Percentiles rank a stretch among this genome's conserved stretches.
phyloP scores from a whole-genome alignment of 2,888 invertebrate genomes.

The Cheiracanthium punctorium region DNA sequence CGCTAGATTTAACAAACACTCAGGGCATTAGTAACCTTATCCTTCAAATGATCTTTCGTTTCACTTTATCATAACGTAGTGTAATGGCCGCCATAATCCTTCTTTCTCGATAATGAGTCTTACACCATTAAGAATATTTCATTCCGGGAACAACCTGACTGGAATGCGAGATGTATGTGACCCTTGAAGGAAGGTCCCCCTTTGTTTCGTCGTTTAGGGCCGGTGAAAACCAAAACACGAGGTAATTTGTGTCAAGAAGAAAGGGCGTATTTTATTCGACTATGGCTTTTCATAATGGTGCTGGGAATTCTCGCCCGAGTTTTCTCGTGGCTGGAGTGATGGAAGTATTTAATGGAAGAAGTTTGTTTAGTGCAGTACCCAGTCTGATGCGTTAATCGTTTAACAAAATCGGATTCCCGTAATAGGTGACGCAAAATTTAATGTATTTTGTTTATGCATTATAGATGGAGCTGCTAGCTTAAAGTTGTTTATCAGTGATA shows the following conservation, averaged over 20 bases:
- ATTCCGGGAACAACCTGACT: background rate
- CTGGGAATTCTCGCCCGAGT: background rate
- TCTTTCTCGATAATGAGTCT: background rate
- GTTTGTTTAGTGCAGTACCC: too few relatives aligned
- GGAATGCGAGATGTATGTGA: background rate
- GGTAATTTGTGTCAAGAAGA: conserved; percentile 2
- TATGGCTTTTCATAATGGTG: background rate
- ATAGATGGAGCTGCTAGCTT: too few relatives aligned
- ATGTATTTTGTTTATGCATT: too few relatives aligned
- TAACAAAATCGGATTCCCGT: too few relatives aligned
- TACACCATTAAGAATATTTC: conserved; percentile 9
- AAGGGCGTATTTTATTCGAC: background rate
- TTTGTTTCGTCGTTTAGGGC: background rate
- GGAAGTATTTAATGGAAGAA: too few relatives aligned
- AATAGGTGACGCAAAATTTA: too few relatives aligned
- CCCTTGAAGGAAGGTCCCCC: background rate
- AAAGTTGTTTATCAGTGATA: too few relatives aligned
- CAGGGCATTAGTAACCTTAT: background rate
- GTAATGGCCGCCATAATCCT: background rate
- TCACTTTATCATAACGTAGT: background rate
- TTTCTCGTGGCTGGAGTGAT: background rate
- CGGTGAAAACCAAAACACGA: background rate
- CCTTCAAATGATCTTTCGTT: background rate
- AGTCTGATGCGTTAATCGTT: too few relatives aligned
- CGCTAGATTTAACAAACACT: background rate